These are phyloP conservation scores for Cybosia mesomella DNA, from an alignment of 2,888 invertebrate genomes.

Conservation along the genomic window DNA sequence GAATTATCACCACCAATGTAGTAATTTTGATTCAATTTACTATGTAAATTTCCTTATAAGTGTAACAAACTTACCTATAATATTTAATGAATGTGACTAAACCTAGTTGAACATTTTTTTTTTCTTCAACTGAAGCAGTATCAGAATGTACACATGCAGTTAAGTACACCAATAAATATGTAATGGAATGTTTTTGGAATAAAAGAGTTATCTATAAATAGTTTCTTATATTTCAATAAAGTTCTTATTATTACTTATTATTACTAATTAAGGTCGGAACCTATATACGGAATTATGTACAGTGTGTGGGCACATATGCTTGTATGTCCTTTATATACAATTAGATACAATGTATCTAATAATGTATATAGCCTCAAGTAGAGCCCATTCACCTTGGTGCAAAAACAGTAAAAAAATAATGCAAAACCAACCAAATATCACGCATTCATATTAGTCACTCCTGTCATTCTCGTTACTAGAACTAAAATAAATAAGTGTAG, in stretches of 20 bases:
- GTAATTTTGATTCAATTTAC: slow-evolving; percentile 57
- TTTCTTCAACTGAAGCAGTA: not conserved
- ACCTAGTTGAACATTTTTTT: too few relatives aligned
- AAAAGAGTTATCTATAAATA: not conserved
- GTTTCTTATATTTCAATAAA: not conserved
- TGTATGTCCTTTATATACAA: not conserved
- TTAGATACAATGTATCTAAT: not conserved
- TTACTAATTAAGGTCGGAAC: not conserved
- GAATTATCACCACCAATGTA: slow-evolving; percentile 57
- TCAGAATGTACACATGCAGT: too few relatives aligned
- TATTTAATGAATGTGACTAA: not conserved
- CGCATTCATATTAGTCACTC: not conserved
- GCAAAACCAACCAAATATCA: not conserved
- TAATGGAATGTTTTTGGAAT: not conserved
- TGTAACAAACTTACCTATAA: not conserved
- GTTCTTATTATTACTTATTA: not conserved
- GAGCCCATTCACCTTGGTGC: not conserved
- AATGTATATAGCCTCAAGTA: not conserved
- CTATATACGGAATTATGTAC: not conserved
- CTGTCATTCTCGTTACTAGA: not conserved
- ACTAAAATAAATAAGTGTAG: not conserved
- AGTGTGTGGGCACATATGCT: not conserved
- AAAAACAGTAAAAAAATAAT: not conserved
- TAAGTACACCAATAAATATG: not conserved
- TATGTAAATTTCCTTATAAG: slow-evolving; percentile 14